Conservation (phyloP, 2,113 vertebrate species). For the Mirounga angustirostris region DNA sequence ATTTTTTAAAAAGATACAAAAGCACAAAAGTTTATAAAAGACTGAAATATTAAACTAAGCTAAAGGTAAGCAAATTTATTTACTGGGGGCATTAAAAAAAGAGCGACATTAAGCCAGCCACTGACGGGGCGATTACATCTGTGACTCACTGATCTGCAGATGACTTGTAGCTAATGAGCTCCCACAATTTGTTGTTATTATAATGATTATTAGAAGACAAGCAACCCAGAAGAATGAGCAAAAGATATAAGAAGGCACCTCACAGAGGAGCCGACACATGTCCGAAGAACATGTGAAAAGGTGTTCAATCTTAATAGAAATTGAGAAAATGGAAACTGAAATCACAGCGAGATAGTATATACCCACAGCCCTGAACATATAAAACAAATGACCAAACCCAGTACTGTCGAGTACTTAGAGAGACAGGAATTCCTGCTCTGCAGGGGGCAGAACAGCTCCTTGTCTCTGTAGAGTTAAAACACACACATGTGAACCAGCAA, state of each 20-base stretch:
- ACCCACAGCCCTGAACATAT: neutral
- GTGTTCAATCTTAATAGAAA: neutral
- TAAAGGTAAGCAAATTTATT: neutral
- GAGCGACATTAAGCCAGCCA: neutral
- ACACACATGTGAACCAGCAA: neutral
- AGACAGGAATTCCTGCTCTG: accelerated
- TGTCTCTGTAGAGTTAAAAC: neutral
- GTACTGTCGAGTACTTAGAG: neutral
- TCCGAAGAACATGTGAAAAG: too few relatives aligned
- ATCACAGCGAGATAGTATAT: accelerated
- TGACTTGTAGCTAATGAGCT: neutral
- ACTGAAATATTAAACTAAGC: neutral
- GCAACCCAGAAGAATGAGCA: neutral
- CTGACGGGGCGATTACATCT: too few relatives aligned
- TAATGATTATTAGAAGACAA: neutral
- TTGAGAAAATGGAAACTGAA: neutral
- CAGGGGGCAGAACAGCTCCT: accelerated
- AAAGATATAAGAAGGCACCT: neutral
- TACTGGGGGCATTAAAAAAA: neutral
- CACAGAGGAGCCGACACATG: neutral
- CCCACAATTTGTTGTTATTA: neutral
- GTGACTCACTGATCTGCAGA: neutral
- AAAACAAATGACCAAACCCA: neutral
- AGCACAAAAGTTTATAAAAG: neutral
- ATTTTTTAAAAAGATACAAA: neutral